phyloP scores from a whole-genome alignment of 1,140 invertebrate genomes.

The Brachionus sp. region DNA sequence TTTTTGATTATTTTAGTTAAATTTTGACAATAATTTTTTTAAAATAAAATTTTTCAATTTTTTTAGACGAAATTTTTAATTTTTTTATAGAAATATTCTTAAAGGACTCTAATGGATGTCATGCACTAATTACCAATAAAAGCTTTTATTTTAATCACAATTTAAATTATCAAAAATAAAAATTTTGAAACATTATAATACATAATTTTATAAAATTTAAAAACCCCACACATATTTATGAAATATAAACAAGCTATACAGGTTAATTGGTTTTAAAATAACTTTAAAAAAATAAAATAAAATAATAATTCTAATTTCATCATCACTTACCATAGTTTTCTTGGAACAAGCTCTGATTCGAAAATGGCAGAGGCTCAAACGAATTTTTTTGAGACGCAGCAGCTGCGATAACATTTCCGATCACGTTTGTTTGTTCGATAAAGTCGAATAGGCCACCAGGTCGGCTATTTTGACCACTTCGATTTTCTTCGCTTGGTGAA shows the following conservation, averaged over 20 bases:
- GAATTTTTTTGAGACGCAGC: conserved; percentile 41
- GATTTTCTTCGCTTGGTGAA: neutral
- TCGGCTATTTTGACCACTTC: neutral
- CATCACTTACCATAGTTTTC: conserved; percentile 33
- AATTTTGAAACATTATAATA: too few relatives aligned
- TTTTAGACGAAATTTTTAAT: too few relatives aligned
- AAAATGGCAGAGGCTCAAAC: conserved; percentile 36
- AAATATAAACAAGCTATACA: neutral
- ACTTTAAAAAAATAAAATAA: neutral
- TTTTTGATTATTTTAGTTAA: too few relatives aligned
- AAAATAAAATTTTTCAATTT: too few relatives aligned
- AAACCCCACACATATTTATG: too few relatives aligned
- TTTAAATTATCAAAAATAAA: too few relatives aligned
- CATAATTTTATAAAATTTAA: too few relatives aligned
- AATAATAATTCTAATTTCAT: neutral
- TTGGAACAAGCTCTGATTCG: conserved; percentile 20
- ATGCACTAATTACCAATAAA: too few relatives aligned
- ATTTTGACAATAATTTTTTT: too few relatives aligned
- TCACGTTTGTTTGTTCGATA: conserved; percentile 34
- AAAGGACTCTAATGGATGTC: too few relatives aligned
- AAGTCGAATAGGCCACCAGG: conserved; percentile 24
- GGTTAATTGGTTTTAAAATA: neutral
- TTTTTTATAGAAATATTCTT: too few relatives aligned
- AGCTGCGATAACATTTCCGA: conserved; percentile 35
- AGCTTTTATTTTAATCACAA: too few relatives aligned